Evolutionary conservation across 1,140 invertebrate genomes (phyloP).

Genomic region (Venturia canescens): DNA sequence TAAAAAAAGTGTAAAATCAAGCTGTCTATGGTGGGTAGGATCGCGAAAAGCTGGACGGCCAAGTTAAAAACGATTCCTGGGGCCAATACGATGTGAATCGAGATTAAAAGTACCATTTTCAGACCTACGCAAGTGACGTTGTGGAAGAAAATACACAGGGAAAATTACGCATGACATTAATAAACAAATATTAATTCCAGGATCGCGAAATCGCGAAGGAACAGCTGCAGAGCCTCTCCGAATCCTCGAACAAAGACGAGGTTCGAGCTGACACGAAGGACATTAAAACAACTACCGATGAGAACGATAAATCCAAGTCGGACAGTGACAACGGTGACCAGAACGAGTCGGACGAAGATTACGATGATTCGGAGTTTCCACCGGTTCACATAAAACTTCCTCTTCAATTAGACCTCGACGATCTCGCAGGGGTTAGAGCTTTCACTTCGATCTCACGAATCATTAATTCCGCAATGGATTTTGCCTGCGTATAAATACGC

Average conservation of each 20-base stretch:
- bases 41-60: conserved; percentile 14
- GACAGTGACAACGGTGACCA: conserved; percentile 73
- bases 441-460: conserved; percentile 42
- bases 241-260: conserved; percentile 64
- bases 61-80: background rate
- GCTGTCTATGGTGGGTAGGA: background rate
- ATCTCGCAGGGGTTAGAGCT: conserved; percentile 82
- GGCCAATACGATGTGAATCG: too few relatives aligned
- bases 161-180: background rate
- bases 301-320: conserved; percentile 65
- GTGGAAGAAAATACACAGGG: too few relatives aligned
- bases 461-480: background rate
- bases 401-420: conserved; percentile 87
- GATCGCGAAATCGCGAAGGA: conserved; percentile 62
- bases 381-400: conserved; percentile 86
- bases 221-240: conserved; percentile 61
- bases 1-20: background rate
- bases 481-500: background rate
- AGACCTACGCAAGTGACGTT: too few relatives aligned
- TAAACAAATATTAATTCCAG: conserved; percentile 50
- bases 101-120: too few relatives aligned
- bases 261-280: conserved; percentile 74
- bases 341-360: conserved; percentile 79
- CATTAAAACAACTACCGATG: conserved; percentile 64
- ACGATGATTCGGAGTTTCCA: conserved; percentile 78